phyloP scores from a whole-genome alignment of 2,797 vertebrate genomes.

The Apogon talboti region DNA sequence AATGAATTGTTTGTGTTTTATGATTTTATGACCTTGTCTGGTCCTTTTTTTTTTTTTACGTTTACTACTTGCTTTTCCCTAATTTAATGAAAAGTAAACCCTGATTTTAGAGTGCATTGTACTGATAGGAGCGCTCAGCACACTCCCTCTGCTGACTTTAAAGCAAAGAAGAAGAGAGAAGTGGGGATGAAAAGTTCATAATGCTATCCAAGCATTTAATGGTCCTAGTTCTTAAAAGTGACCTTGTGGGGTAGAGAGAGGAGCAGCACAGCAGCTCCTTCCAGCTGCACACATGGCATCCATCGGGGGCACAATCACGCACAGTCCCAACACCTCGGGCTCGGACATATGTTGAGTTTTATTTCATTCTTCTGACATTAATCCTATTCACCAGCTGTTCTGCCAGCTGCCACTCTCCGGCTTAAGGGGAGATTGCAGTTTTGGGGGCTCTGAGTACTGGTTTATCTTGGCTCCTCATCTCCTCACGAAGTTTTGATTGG shows the following conservation, averaged over 20 bases:
- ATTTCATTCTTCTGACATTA: slow-evolving; percentile 99
- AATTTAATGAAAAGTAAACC: slow-evolving; percentile 46
- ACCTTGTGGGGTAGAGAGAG: slow-evolving; percentile 94
- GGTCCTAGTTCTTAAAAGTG: slow-evolving; percentile 94
- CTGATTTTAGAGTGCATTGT: slow-evolving; percentile 38
- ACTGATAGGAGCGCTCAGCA: slow-evolving; percentile 35
- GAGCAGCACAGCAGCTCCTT: slow-evolving; percentile 91
- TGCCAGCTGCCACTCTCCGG: slow-evolving; percentile 99
- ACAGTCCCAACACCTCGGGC: slow-evolving; percentile 98
- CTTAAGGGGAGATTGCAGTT: slow-evolving; percentile 97
- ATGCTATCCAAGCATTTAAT: slow-evolving; percentile 90
- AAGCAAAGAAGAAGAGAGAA: slow-evolving; percentile 75
- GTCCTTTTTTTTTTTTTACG: slow-evolving; percentile 26
- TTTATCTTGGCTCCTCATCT: slow-evolving; percentile 88
- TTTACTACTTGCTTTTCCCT: slow-evolving; percentile 6
- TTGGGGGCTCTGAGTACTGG: slow-evolving; percentile 90
- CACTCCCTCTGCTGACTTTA: slow-evolving; percentile 46
- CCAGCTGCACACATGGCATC: slow-evolving; percentile 99
- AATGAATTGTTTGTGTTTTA: slow-evolving; percentile 8
- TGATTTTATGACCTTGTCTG: slow-evolving; percentile 42
- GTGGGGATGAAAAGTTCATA: slow-evolving; percentile 87
- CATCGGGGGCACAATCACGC: slow-evolving; percentile 97
- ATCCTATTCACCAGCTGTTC: slow-evolving; percentile 99
- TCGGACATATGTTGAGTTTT: slow-evolving; percentile 99
- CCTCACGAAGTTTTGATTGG: slow-evolving; percentile 84